Evolutionary conservation across 2,888 invertebrate species (phyloP).

Genomic region (Torymus auratus): DNA sequence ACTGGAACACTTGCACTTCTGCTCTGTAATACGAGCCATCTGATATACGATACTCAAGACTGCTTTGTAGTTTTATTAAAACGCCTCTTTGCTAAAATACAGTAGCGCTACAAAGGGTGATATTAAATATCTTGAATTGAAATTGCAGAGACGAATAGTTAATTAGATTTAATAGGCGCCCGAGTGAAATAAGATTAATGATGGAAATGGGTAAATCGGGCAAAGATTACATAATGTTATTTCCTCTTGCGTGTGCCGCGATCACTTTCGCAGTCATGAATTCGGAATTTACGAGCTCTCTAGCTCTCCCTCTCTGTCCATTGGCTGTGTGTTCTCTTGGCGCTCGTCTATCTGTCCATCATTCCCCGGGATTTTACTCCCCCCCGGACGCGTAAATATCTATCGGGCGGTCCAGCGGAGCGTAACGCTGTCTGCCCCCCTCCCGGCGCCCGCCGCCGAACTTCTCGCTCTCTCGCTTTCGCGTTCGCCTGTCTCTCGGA

Average conservation of each 20-base stretch:
- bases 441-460: not conserved
- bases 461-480: constrained; percentile 15
- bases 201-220: not conserved
- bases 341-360: constrained; percentile 43
- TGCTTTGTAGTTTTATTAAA: too few species aligned
- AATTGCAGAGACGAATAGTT: too few species aligned
- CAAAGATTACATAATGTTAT: constrained; percentile 17
- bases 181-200: too few species aligned
- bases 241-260: constrained; percentile 5
- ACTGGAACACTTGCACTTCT: too few species aligned
- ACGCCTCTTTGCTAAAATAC: too few species aligned
- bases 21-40: too few species aligned
- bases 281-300: constrained; percentile 19
- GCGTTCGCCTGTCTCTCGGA: constrained; percentile 37
- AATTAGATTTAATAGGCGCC: too few species aligned
- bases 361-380: constrained; percentile 40
- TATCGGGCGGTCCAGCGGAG: constrained; percentile 40
- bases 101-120: too few species aligned
- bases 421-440: constrained; percentile 14
- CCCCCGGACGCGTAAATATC: constrained; percentile 45
- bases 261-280: constrained; percentile 15
- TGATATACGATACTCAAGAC: too few species aligned
- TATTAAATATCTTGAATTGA: too few species aligned
- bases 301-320: not conserved
- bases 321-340: constrained; percentile 33